Evolutionary conservation across 1,140 invertebrate species (phyloP), one percentile per base, ranked within the genome.

Genomic region (Brachionus plicatilis): DNA sequence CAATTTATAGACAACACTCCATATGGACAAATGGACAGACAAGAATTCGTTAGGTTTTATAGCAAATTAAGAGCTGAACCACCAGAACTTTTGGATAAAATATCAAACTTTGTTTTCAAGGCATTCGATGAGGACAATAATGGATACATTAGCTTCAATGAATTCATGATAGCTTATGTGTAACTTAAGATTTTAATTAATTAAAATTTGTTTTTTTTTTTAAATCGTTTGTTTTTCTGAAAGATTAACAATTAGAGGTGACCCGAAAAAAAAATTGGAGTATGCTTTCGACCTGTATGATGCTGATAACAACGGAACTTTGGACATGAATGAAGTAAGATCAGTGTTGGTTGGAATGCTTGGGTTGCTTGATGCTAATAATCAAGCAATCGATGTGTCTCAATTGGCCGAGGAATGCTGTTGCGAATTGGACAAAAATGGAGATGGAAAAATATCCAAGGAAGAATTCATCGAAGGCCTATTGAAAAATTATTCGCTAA

Each of bases 261-360:
- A 82, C 24, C 53, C 43, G 3, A 60, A 47, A 17, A 27, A 29
- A 37, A 60, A 60, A 33, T 27, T 82, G 14, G 50, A 82, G n/a
- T 82, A 82, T 45, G 79, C 79, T 11, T 82, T 82, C 37, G 24
- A 50, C 6, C 60, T 60, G n/a, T 82, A 82, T 27, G 79, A 82
- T 68, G 20, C 43, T 5, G 79, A 82, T 37, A 33, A 29, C 24
- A 68, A 60, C 45, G 79, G 79, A 27, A 50, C 24, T 43, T 47
- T 82, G 12, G 33, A 27, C 6, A 60, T 27, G 12, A 27, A 12
- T 60, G 76, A 79, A 37, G 24, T 79, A 1, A 56, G 24, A 79
- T 29, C 20, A 9, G 76, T 79, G 17, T 12, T 79, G 6, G 27
- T 53, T 14, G 76, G 47, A 29, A 79, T 79, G 76, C 33, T 79